Percentiles rank a stretch among this genome's conserved stretches.
These are phyloP conservation scores for Antheraea pernyi DNA, from an alignment of 1,140 invertebrate species.

Conservation along the genomic window DNA sequence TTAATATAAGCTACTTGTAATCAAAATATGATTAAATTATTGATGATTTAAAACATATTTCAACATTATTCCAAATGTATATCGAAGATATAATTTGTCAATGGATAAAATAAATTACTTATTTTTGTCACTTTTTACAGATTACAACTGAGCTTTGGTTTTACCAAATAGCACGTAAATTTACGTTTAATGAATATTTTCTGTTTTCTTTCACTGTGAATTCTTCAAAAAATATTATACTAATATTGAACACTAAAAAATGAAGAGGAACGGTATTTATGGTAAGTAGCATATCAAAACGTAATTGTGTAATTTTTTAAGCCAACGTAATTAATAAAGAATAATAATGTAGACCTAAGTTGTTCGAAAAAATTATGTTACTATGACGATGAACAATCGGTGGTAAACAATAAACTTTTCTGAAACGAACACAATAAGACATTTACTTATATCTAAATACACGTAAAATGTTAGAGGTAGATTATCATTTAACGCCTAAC, in stretches of 20 bases:
- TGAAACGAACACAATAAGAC: constrained; percentile 9
- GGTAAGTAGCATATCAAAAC: neutral
- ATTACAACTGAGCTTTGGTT: too few species aligned
- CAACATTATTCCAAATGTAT: too few species aligned
- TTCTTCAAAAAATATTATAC: too few species aligned
- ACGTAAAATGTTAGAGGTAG: constrained; percentile 15
- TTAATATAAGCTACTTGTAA: too few species aligned
- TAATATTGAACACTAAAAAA: neutral
- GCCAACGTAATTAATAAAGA: neutral
- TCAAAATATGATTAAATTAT: too few species aligned
- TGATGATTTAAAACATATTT: too few species aligned
- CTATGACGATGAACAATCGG: constrained; percentile 2
- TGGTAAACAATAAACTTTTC: neutral
- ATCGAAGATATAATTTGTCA: too few species aligned
- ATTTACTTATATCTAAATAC: constrained; percentile 10
- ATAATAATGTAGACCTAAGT: neutral
- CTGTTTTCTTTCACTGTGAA: too few species aligned
- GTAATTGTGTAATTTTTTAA: neutral
- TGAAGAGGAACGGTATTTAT: neutral
- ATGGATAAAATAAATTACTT: too few species aligned
- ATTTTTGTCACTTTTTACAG: too few species aligned
- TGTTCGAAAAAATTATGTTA: neutral
- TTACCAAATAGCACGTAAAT: too few species aligned
- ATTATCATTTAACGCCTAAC: constrained; percentile 9
- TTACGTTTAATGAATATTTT: too few species aligned